Conservation (phyloP, 2,113 vertebrate genomes). For the Macrotis lagotis region DNA sequence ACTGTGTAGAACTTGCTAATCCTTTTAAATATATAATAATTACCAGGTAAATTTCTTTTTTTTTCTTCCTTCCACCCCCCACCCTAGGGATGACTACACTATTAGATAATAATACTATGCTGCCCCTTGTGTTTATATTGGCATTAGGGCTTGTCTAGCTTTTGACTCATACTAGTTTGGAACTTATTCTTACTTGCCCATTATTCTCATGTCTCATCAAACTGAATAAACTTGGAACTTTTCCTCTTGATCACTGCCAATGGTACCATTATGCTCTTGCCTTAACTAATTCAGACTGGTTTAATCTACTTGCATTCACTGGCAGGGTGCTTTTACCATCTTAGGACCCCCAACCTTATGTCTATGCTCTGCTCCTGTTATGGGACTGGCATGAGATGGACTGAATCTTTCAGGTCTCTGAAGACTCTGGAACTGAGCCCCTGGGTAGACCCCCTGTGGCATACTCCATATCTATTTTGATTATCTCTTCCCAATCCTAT, state of each 20-base stretch:
- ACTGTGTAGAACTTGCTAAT: too few species aligned
- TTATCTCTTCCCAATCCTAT: background rate
- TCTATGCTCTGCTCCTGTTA: background rate
- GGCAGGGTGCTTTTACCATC: background rate
- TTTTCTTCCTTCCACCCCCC: too few species aligned
- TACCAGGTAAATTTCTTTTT: too few species aligned
- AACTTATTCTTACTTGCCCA: background rate
- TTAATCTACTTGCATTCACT: background rate
- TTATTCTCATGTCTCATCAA: background rate
- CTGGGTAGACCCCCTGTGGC: background rate
- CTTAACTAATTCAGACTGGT: background rate
- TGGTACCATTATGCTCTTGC: background rate
- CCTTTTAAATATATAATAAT: too few species aligned
- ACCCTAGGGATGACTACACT: too few species aligned
- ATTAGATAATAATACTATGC: background rate
- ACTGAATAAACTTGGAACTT: background rate
- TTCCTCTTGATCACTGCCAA: background rate
- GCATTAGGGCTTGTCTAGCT: background rate
- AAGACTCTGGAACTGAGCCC: background rate
- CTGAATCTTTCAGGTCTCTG: background rate
- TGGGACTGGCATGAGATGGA: background rate
- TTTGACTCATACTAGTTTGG: background rate
- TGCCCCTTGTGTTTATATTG: background rate
- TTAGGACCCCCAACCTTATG: background rate
- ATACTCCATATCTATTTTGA: background rate